Percentiles rank a stretch among this genome's conserved stretches.
Evolutionary conservation across 2,888 invertebrate genomes (phyloP).

Genomic region (Azorinus chamasolen): DNA sequence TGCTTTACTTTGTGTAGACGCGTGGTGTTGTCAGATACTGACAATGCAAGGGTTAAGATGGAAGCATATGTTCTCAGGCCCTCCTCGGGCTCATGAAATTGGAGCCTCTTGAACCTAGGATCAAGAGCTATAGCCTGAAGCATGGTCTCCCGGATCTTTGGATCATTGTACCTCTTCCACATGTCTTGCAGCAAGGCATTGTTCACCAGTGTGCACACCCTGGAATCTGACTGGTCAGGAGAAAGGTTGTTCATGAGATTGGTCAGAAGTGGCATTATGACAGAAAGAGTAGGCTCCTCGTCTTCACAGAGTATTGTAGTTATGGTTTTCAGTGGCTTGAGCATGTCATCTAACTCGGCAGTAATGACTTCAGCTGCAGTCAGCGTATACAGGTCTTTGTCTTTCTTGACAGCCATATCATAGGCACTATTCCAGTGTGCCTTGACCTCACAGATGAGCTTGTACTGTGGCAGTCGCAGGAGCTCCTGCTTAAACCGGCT

Average conservation of each 20-base stretch:
- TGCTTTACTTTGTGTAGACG: background rate
- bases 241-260: constrained; percentile 9
- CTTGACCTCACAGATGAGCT: constrained; percentile 44
- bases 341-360: constrained; percentile 27
- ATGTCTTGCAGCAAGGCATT: constrained; percentile 3
- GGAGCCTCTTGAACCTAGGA: constrained; percentile 14
- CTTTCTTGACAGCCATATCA: constrained; percentile 34
- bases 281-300: constrained; percentile 21
- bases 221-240: constrained; percentile 20
- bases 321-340: constrained; percentile 33
- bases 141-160: constrained; percentile 1
- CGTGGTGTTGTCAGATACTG: background rate
- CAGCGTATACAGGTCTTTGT: constrained; percentile 31
- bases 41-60: background rate
- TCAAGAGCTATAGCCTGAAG: constrained; percentile 11
- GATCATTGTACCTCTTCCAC: constrained; percentile 14
- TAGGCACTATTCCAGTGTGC: constrained; percentile 45
- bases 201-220: background rate
- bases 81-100: background rate
- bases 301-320: constrained; percentile 38
- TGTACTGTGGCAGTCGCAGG: constrained; percentile 38
- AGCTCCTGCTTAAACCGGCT: constrained; percentile 22
- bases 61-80: background rate
- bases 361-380: constrained; percentile 23
- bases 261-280: constrained; percentile 25